Conservation (phyloP, 1,140 invertebrate species). For the Aphelinus atriplicis region DNA sequence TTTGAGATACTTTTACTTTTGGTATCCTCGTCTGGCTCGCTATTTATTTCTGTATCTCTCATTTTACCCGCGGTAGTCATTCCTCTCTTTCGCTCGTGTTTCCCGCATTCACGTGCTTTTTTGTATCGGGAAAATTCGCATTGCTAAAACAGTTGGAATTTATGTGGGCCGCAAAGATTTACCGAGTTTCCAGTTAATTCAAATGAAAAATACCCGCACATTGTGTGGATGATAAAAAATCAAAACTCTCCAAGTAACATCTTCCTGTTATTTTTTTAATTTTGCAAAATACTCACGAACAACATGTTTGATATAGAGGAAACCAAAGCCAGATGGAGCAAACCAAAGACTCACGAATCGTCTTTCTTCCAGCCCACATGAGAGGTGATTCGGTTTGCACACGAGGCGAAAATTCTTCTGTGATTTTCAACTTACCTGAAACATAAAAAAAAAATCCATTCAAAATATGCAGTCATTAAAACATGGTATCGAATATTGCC, state of each 20-base stretch:
- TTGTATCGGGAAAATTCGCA: slow-evolving; percentile 21
- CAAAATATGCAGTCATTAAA: too few relatives aligned
- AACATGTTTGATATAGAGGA: too few relatives aligned
- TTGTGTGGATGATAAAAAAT: not conserved
- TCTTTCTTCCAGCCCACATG: too few relatives aligned
- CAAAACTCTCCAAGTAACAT: too few relatives aligned
- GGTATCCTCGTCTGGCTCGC: slow-evolving; percentile 9
- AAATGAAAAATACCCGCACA: not conserved
- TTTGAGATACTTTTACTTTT: slow-evolving; percentile 33
- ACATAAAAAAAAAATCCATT: slow-evolving; percentile 11
- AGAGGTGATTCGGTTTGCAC: too few relatives aligned
- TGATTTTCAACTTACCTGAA: slow-evolving; percentile 22
- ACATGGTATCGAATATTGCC: too few relatives aligned
- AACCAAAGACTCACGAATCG: too few relatives aligned
- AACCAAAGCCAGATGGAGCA: too few relatives aligned
- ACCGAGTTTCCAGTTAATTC: slow-evolving; percentile 26
- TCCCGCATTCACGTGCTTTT: not conserved
- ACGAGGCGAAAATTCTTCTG: too few relatives aligned
- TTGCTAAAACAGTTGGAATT: slow-evolving; percentile 8
- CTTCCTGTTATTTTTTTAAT: too few relatives aligned
- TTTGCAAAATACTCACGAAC: too few relatives aligned
- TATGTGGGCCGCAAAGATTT: not conserved
- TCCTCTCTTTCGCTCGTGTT: not conserved
- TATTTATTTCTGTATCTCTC: slow-evolving; percentile 26
- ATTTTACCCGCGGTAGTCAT: not conserved